Evolutionary conservation across 2,797 vertebrate species (phyloP), one percentile per base, ranked within the genome.

Genomic region (Neosalanx taihuensis): DNA sequence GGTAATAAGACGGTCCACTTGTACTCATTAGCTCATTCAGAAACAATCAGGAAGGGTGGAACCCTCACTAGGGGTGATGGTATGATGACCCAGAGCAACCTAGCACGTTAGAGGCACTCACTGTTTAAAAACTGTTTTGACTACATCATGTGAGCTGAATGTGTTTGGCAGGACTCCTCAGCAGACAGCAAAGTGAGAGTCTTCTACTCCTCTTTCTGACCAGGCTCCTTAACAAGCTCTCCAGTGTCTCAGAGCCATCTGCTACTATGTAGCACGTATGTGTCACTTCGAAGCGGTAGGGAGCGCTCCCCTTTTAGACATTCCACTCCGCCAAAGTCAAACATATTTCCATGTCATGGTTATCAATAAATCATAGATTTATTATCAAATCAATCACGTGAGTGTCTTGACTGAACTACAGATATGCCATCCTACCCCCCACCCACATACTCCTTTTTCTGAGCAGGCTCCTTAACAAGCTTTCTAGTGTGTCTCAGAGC

Each of bases 161-260:
- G 41, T 26, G 46, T 69, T 73, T 69, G 60, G 71, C 67, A 56
- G 29, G 53, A 63, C 63, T 61, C 75, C 85, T 85, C 64, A 74
- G 71, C 76, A 79, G 76, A 83, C 77, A 77, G 75, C 59, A 70
- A 85, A 76, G 79, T 77, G 76, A 85, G 74, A 80, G 73, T 73
- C 72, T 80, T 85, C 81, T 77, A 78, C 86, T 83, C 82, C 86
- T 78, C 77, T 80, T n/a, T 56, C 17, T 58, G 67, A 76, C 82
- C 78, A 73, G 74, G 76, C 74, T 86, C 81, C 75, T 85, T 88
- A 90, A 89, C 81, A 76, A 89, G 87, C 83, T 89, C 87, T 90
- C 84, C 78, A 87, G 86, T 86, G 86, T 76, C 87, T 85, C 71
- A 63, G 61, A 88, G 85, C 81, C 72, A 88, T 85, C 80, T 66